phyloP scores from a whole-genome alignment of 2,797 vertebrate species.

The Lacerta viridis region DNA sequence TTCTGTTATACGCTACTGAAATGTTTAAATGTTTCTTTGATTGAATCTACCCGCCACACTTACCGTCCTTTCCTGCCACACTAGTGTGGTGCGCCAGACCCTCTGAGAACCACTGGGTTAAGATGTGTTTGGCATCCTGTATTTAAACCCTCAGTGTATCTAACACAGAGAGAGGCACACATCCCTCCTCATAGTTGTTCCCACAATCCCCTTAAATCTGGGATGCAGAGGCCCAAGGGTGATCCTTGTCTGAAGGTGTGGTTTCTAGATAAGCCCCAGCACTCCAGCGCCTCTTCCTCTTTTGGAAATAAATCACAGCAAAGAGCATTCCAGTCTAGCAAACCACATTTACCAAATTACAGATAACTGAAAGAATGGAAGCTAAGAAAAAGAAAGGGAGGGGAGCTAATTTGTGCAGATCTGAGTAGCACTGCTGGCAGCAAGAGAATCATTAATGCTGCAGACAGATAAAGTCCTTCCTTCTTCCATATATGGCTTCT shows the following conservation, averaged over 20 bases:
- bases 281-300: not conserved
- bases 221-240: not conserved
- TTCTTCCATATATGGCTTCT: not conserved
- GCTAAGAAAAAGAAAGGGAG: not conserved
- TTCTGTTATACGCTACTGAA: no score
- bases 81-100: no score
- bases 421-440: not conserved
- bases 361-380: slow-evolving; percentile 14
- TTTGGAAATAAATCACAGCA: not conserved
- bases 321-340: not conserved
- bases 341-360: not conserved
- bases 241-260: not conserved
- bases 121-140: not conserved
- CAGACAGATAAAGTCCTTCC: not conserved
- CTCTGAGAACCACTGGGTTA: no score
- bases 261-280: not conserved
- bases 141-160: not conserved
- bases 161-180: not conserved
- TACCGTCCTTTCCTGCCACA: no score
- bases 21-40: no score
- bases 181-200: not conserved
- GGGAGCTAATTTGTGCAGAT: not conserved
- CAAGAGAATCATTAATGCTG: not conserved
- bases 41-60: no score
- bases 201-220: not conserved